Conservation (phyloP, 2,113 vertebrate species). For the Cercopithecus mona region DNA sequence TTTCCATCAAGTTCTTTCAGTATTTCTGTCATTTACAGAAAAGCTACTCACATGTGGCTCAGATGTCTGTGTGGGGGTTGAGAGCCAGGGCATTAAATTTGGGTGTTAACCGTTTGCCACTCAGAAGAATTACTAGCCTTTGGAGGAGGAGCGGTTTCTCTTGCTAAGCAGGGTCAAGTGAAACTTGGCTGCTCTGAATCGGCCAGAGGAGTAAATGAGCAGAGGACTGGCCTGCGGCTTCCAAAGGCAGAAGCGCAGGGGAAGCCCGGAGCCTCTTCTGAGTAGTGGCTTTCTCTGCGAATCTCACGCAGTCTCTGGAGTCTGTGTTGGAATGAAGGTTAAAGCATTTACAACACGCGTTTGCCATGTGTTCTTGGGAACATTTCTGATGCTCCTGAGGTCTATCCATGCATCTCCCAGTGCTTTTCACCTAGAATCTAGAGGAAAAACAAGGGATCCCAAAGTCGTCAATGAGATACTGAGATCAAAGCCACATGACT, state of each 20-base stretch:
- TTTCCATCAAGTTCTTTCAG: neutral
- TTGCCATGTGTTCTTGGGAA: fast-evolving
- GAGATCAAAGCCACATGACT: neutral
- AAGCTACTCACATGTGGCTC: neutral
- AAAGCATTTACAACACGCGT: no score
- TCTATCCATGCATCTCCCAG: neutral
- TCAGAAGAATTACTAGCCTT: no score
- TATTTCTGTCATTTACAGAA: neutral
- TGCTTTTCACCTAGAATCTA: neutral
- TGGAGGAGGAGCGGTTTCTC: neutral
- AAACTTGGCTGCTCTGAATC: neutral
- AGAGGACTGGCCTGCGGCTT: neutral
- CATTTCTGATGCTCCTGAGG: neutral
- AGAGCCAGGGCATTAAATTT: neutral
- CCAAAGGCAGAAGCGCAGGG: neutral
- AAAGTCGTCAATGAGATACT: neutral
- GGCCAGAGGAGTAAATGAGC: neutral
- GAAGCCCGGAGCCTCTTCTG: fast-evolving
- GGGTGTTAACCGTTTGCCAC: neutral
- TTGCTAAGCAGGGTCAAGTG: neutral
- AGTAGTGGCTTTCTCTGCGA: neutral
- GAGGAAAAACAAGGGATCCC: neutral
- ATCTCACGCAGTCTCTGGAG: neutral
- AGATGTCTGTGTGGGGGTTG: neutral
- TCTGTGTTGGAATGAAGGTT: neutral